phyloP scores from a whole-genome alignment of 2,797 vertebrate species.

The Masticophis lateralis region DNA sequence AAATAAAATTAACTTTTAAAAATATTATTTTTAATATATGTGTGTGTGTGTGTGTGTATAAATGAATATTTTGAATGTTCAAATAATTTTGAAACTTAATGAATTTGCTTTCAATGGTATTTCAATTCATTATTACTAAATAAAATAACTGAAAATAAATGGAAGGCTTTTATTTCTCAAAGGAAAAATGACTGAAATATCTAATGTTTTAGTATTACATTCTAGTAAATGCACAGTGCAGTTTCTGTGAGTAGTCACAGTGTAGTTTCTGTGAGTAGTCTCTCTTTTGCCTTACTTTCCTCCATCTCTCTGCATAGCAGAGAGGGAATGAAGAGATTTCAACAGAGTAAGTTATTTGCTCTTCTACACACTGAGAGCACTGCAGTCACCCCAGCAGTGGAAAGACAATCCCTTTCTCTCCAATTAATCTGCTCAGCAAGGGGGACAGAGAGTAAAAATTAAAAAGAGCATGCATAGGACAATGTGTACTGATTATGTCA shows the following conservation, averaged over 20 bases:
- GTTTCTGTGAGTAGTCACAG: not conserved
- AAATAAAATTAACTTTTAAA: constrained; percentile 4
- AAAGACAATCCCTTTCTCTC: not conserved
- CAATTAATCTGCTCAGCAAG: not conserved
- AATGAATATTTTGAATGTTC: not conserved
- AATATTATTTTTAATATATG: too few species aligned
- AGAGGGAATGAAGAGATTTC: not conserved
- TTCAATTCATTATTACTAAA: not conserved
- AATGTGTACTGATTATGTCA: not conserved
- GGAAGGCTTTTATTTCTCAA: not conserved
- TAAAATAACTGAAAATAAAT: not conserved
- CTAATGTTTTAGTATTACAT: not conserved
- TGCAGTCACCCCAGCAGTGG: not conserved
- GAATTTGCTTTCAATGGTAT: not conserved
- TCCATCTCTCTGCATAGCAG: not conserved
- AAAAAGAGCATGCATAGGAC: not conserved
- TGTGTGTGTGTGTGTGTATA: too few species aligned
- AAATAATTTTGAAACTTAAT: not conserved
- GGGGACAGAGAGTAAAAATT: not conserved
- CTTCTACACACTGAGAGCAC: not conserved
- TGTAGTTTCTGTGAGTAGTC: not conserved
- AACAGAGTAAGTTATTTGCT: not conserved
- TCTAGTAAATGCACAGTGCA: not conserved
- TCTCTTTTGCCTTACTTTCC: not conserved
- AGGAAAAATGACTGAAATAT: not conserved